Base-by-base conservation (phyloP, 1,140 invertebrate species). In the Calliphora vicina region DNA sequence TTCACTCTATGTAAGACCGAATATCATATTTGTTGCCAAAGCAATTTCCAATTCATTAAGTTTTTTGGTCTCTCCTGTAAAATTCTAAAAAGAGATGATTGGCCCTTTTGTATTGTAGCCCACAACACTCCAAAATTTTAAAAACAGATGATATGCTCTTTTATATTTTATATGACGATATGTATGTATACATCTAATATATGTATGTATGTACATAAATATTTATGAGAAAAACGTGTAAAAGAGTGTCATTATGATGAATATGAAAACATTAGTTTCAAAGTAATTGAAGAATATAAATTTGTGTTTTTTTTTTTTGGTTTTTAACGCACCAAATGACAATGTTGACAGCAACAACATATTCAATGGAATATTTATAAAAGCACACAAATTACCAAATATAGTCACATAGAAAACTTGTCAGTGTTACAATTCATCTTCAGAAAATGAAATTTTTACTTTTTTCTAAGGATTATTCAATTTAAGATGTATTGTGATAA, bases 221-320 rank as follows among this genome's bases (percentile, higher is more conserved):
- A 67, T 67, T 67, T 67, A 67, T 67, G 61, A 23, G 61, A 23
- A 67, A 67, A 67, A 67, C 61, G 61, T 67, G 61, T 67, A 20
- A 6, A 1, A 67, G n/a, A 67, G 61, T 67, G 61, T 67, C 61
- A 67, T 67, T 23, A 67, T 67, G 61, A 67, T 67, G 61, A 23
- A 67, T 67, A 67, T 67, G 61, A 67, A 20, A 23, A 12, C 5
- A 67, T 67, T 67, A 67, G 61, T 67, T 67, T 67, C 61, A 67
- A 67, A 67, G 61, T 67, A 67, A 67, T 67, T 67, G 23, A 67
- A 67, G 61, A 67, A 67, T 23, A 67, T 23, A 23, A 57, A 6
- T 57, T 57, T 57, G 6, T n/a, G 15, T 15, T 57, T n/a, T 2
- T 57, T 15, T n/a, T 57, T 57, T 57, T 50, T 50, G 10, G 5